A percentile compares a stretch with the other conserved stretches of the same genome.
These are phyloP conservation scores for Hirtodrosophila duncani DNA, from an alignment of 2,888 invertebrate genomes.

Conservation along the genomic window DNA sequence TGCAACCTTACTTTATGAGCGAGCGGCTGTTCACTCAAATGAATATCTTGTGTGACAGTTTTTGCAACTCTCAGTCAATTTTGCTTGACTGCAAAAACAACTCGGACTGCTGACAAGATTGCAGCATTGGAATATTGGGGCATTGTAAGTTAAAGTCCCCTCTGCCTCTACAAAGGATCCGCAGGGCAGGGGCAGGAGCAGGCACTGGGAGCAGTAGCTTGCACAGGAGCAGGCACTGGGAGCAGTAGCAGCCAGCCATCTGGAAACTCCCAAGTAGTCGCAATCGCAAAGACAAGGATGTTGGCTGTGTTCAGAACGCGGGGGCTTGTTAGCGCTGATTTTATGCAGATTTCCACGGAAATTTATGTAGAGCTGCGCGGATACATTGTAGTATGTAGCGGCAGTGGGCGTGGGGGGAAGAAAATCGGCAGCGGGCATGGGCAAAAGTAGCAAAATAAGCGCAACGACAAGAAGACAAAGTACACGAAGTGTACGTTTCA, in stretches of 20 bases:
- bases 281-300: too few relatives aligned
- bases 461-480: slow-evolving; percentile 34
- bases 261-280: slow-evolving; percentile 34
- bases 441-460: slow-evolving; percentile 35
- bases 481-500: slow-evolving; percentile 64
- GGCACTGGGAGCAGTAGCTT: slow-evolving; percentile 3
- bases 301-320: slow-evolving; percentile 41
- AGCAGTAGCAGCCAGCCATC: slow-evolving; percentile 27
- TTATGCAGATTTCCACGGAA: slow-evolving; percentile 68
- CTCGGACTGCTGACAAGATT: slow-evolving; percentile 36
- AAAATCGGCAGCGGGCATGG: background rate
- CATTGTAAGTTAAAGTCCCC: slow-evolving; percentile 19
- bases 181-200: background rate
- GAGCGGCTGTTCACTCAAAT: too few relatives aligned
- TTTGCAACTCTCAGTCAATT: slow-evolving; percentile 50
- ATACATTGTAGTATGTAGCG: slow-evolving; percentile 46
- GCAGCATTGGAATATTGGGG: slow-evolving; percentile 49
- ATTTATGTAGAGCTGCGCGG: slow-evolving; percentile 66
- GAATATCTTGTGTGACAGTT: slow-evolving; percentile 38
- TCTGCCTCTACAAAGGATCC: background rate
- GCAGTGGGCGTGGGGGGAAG: background rate
- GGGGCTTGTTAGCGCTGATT: slow-evolving; percentile 70
- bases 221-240: background rate
- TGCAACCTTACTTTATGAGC: slow-evolving; percentile 2
- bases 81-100: slow-evolving; percentile 9